A percentile compares a stretch with the other conserved stretches of the same genome.
Evolutionary conservation across 64 coral and sea anemone genomes (phyloP).

Genomic region (Hydrozoanthus tunicans): DNA sequence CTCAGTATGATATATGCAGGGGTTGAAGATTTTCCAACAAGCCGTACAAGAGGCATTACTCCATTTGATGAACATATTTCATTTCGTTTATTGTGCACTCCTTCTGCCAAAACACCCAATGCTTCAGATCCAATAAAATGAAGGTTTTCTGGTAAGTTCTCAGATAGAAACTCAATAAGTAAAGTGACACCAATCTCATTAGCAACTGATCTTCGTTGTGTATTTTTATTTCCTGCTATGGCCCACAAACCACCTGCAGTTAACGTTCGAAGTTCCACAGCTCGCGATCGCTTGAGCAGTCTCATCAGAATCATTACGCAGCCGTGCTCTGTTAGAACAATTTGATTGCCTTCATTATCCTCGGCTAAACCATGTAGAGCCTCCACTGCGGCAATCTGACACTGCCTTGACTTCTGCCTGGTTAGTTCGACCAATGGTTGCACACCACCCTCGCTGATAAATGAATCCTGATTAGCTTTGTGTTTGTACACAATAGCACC

Average conservation of each 20-base stretch:
- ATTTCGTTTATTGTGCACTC: slow-evolving; percentile 89
- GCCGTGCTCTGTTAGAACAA: slow-evolving; percentile 78
- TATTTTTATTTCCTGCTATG: slow-evolving; percentile 88
- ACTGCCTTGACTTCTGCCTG: slow-evolving; percentile 67
- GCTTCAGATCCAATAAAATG: slow-evolving; percentile 99
- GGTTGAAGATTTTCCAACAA: slow-evolving; percentile 74
- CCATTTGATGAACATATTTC: slow-evolving; percentile 85
- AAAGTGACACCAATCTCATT: slow-evolving; percentile 89
- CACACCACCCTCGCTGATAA: slow-evolving; percentile 91
- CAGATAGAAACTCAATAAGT: slow-evolving; percentile 91
- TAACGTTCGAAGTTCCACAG: slow-evolving; percentile 68
- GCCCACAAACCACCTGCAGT: slow-evolving; percentile 93
- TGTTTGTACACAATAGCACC: slow-evolving; percentile 71
- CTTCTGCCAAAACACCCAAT: slow-evolving; percentile 82
- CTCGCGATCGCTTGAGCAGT: slow-evolving; percentile 75
- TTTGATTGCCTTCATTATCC: slow-evolving; percentile 84
- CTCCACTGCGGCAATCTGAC: slow-evolving; percentile 88
- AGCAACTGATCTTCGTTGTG: slow-evolving; percentile 74
- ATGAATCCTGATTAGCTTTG: slow-evolving; percentile 88
- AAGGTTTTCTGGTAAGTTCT: slow-evolving; percentile 80
- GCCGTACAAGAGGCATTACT: slow-evolving; percentile 87
- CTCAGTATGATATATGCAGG: slow-evolving; percentile 84
- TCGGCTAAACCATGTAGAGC: slow-evolving; percentile 79
- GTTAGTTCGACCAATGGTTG: slow-evolving; percentile 77
- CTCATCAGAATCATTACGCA: slow-evolving; percentile 95